These are phyloP conservation scores for Patagioenas fasciata DNA, from an alignment of 2,113 vertebrate genomes.

Conservation along the genomic window DNA sequence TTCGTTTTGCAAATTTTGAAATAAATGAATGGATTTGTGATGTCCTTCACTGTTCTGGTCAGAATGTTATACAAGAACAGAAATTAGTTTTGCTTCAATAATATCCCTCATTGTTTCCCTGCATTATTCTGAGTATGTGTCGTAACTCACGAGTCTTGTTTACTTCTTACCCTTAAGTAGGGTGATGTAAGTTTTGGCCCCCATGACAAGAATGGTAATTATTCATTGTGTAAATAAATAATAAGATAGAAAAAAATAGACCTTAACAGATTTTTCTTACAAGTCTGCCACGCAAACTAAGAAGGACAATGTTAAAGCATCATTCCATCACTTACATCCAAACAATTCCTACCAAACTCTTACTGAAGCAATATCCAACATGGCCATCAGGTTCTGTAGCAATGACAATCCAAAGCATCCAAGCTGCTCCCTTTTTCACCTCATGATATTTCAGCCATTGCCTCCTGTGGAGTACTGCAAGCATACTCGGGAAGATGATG, in stretches of 20 bases:
- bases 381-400: slow-evolving; percentile 30
- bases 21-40: slow-evolving; percentile 83
- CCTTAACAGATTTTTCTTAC: slow-evolving; percentile 19
- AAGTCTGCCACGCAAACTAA: background rate
- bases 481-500: background rate
- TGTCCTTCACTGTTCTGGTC: slow-evolving; percentile 78
- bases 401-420: background rate
- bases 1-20: slow-evolving; percentile 87
- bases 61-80: slow-evolving; percentile 66
- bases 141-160: slow-evolving; percentile 44
- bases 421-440: background rate
- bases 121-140: background rate
- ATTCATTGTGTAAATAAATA: background rate
- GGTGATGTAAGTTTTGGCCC: background rate
- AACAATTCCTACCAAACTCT: background rate
- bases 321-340: background rate
- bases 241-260: background rate
- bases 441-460: background rate
- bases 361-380: background rate
- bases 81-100: slow-evolving; percentile 68
- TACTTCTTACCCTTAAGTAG: slow-evolving; percentile 36
- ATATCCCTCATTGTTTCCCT: slow-evolving; percentile 24
- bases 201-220: slow-evolving; percentile 11
- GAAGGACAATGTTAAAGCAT: background rate
- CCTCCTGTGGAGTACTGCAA: background rate